phyloP scores from a whole-genome alignment of 1,140 invertebrate species.

The Phymorhynchus buccinoides region DNA sequence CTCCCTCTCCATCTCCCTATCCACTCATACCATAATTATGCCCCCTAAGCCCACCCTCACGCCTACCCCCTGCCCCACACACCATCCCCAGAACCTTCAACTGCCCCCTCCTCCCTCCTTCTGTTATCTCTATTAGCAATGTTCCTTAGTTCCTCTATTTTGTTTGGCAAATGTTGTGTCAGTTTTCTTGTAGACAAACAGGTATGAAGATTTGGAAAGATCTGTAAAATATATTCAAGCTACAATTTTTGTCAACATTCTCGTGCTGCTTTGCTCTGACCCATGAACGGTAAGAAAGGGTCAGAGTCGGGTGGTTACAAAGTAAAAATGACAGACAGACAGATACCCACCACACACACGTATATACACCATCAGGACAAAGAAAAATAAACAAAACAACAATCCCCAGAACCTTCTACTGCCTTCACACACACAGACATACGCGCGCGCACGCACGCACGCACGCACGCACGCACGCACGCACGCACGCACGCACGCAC shows the following conservation, averaged over 20 bases:
- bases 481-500: conserved; percentile 21
- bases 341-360: not conserved
- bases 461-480: conserved; percentile 21
- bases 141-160: no score
- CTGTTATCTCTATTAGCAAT: not conserved
- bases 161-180: no score
- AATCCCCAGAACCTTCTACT: no score
- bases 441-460: conserved; percentile 21
- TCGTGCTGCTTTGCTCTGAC: no score
- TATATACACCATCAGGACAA: not conserved
- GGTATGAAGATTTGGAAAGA: no score
- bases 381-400: no score
- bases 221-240: no score
- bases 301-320: no score
- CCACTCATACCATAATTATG: not conserved
- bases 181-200: no score
- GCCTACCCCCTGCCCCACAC: not conserved
- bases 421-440: not conserved
- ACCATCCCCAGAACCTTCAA: not conserved
- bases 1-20: not conserved
- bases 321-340: not conserved
- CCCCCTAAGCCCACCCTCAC: not conserved
- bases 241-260: no score
- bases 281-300: no score
- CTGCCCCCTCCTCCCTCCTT: not conserved